Conservation (phyloP, 2,113 vertebrate species). For the Strix uralensis region DNA sequence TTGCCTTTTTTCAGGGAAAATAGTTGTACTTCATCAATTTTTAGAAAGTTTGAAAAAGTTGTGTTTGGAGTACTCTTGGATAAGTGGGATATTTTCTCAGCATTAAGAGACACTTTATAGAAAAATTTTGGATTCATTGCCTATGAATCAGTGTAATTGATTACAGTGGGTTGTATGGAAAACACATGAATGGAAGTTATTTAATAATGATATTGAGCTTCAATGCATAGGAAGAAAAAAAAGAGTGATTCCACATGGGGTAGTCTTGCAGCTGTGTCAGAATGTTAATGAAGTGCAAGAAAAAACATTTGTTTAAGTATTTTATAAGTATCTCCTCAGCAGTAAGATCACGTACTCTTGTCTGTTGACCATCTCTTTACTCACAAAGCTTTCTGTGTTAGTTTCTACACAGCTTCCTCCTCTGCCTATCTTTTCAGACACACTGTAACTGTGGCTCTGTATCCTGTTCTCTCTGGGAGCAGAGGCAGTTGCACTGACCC, state of each 20-base stretch:
- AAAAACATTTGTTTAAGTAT: constrained; percentile 54
- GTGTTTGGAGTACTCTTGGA: background rate
- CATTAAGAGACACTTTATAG: background rate
- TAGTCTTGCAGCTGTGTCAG: constrained; percentile 40
- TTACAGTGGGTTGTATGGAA: constrained; percentile 13
- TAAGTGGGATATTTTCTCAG: background rate
- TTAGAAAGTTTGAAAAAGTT: background rate
- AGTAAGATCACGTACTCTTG: background rate
- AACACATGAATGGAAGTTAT: constrained; percentile 29
- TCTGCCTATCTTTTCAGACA: background rate
- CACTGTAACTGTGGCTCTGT: background rate
- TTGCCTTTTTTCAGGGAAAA: background rate
- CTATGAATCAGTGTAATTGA: constrained; percentile 30
- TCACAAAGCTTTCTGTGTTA: constrained; percentile 25
- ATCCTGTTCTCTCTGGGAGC: background rate
- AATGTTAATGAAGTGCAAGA: constrained; percentile 62
- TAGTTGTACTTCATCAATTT: background rate
- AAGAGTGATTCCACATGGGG: constrained; percentile 38
- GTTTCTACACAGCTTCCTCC: background rate
- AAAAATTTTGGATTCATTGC: background rate
- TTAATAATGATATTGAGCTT: constrained; percentile 7
- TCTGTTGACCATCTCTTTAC: background rate
- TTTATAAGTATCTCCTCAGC: constrained; percentile 36
- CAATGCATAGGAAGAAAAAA: background rate
- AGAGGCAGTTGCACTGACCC: background rate